Evolutionary conservation across 2,888 invertebrate genomes (phyloP), one percentile per base, ranked within the genome.

Genomic region (Hoplodrina blanda): DNA sequence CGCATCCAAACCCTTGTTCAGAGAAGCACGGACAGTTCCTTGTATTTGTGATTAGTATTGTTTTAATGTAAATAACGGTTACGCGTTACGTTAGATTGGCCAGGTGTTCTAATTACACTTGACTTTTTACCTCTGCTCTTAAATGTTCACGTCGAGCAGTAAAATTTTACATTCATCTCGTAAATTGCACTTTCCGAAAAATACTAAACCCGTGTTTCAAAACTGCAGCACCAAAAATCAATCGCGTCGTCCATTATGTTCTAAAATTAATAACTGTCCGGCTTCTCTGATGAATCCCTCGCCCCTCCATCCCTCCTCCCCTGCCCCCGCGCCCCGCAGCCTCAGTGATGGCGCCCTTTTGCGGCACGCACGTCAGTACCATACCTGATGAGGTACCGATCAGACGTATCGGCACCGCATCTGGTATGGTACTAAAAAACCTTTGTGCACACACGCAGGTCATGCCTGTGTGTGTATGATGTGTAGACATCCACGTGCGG

Each of bases 361-460:
- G 33, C 63, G 49, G 10, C n/a, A 10, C 57, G 78, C 13, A 11
- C 76, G 60, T 69, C 64, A 75, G 77, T 69, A 65, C 76, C 69
- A 62, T 77, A 69, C 62, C 80, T 57, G 80, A 77, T 77, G 77
- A 19, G 69, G 57, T 75, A 69, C 77, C 80, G 70, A 64, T 62
- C 56, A 54, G 10, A 62, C 69, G 66, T 50, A 60, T 59, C 59
- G 77, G 76, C 76, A 77, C 57, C 77, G 69, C 80, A 80, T 75
- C 76, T 60, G 80, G 77, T 75, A 79, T 68, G 73, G 73, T 54
- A 30, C 7, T 33, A 30, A n/a, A 30, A 78, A 62, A 10, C 2
- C 41, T 53, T 53, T 53, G 19, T n/a, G 19, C 61, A 76, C 46
- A 17, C 11, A 33, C 62, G 11, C 52, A 44, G 15, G 62, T 15